A percentile compares a stretch with the other conserved stretches of the same genome.
phyloP scores from a whole-genome alignment of 2,113 vertebrate species.

The Turnix velox region DNA sequence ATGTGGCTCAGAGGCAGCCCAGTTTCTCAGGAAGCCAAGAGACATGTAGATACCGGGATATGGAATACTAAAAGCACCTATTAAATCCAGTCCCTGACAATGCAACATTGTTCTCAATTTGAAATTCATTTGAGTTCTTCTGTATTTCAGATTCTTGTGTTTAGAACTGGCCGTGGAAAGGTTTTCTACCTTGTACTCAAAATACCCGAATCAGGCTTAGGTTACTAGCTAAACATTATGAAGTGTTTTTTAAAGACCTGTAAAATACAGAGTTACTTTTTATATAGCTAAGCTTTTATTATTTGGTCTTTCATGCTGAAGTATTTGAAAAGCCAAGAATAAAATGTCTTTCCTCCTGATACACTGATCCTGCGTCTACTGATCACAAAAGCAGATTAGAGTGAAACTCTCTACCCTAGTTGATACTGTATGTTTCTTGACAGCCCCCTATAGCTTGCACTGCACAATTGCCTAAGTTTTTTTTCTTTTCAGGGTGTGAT shows the following conservation, averaged over 20 bases:
- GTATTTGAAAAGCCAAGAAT: not conserved
- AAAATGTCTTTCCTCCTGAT: not conserved
- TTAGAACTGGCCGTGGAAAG: not conserved
- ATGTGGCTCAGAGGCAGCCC: not conserved
- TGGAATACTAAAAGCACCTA: not conserved
- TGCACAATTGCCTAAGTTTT: not conserved
- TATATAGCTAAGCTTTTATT: not conserved
- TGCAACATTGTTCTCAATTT: not conserved
- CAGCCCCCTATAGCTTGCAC: not conserved
- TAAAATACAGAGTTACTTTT: constrained; percentile 12
- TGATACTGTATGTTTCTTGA: not conserved
- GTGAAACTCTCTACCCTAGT: not conserved
- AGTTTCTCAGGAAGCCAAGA: not conserved
- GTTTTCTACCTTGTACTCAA: not conserved
- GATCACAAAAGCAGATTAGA: not conserved
- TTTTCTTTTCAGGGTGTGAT: not conserved
- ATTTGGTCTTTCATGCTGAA: not conserved
- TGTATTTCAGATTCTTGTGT: not conserved
- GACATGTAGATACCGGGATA: not conserved
- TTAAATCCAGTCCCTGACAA: not conserved
- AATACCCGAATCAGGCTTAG: not conserved
- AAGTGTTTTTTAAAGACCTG: constrained; percentile 19
- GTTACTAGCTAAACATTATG: constrained; percentile 8
- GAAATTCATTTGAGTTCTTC: not conserved
- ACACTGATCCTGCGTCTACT: not conserved